Conservation (phyloP, 2,113 vertebrate genomes). For the Hydrolagus affinis region DNA sequence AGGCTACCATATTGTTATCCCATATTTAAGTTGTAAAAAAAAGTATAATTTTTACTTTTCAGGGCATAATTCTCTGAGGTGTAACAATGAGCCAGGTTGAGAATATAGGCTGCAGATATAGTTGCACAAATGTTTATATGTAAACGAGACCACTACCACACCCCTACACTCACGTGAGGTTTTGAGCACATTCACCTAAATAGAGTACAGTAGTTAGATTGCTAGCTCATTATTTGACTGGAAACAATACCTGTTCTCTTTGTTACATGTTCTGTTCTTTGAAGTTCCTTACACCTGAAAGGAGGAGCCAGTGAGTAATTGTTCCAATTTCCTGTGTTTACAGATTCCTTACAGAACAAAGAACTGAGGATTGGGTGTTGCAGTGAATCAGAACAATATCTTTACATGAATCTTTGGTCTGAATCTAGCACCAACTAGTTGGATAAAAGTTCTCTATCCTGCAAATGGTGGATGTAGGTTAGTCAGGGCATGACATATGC, state of each 20-base stretch:
- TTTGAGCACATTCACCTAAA: not conserved
- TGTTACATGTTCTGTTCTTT: conserved; percentile 7
- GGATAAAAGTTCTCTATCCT: not conserved
- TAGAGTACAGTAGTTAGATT: not conserved
- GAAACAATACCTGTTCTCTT: not conserved
- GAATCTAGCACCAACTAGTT: not conserved
- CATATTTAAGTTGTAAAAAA: too few relatives aligned
- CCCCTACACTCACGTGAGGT: too few relatives aligned
- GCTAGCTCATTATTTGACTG: conserved; percentile 9
- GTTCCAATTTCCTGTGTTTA: conserved; percentile 12
- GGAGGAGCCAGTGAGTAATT: not conserved
- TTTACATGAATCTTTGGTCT: not conserved
- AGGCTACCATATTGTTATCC: too few relatives aligned
- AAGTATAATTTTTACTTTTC: not conserved
- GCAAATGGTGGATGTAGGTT: too few relatives aligned
- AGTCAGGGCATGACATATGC: too few relatives aligned
- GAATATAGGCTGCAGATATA: too few relatives aligned
- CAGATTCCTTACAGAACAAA: conserved; percentile 17
- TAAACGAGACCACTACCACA: too few relatives aligned
- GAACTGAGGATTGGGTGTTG: not conserved
- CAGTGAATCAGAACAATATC: not conserved
- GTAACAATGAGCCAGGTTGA: too few relatives aligned
- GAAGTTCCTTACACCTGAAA: conserved; percentile 9
- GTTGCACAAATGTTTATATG: too few relatives aligned
- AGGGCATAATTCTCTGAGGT: not conserved